Conservation (phyloP, 2,113 vertebrate genomes). For the Aplodontia rufa region DNA sequence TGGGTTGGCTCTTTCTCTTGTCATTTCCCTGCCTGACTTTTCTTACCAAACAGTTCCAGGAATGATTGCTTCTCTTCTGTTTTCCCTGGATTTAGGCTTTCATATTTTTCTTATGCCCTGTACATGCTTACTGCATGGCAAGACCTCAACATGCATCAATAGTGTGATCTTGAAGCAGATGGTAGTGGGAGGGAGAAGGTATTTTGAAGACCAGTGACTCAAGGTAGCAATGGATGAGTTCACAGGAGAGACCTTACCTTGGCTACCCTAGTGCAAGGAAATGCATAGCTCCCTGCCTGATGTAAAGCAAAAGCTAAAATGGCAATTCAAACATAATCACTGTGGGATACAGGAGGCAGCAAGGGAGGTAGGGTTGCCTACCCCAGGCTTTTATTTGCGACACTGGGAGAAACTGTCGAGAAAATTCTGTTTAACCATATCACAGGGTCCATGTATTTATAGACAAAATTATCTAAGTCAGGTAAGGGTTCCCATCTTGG, state of each 20-base stretch:
- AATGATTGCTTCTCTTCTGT: background rate
- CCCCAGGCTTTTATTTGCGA: background rate
- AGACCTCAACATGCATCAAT: background rate
- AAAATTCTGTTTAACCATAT: constrained; percentile 39
- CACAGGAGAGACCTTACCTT: background rate
- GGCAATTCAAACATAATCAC: background rate
- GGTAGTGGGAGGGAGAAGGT: background rate
- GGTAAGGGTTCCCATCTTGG: constrained; percentile 15
- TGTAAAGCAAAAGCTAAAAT: background rate
- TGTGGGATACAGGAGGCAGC: background rate
- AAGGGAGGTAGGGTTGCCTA: background rate
- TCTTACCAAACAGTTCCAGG: background rate
- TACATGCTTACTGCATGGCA: background rate
- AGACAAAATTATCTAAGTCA: constrained; percentile 57
- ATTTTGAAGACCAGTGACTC: background rate
- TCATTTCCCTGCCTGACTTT: background rate
- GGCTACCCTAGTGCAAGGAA: background rate
- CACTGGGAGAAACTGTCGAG: constrained; percentile 13
- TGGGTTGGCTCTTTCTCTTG: background rate
- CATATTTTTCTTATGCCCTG: background rate
- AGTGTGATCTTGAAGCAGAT: background rate
- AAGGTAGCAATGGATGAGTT: background rate
- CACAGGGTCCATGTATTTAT: constrained; percentile 18
- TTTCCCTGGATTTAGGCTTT: background rate
- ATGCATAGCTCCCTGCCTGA: background rate